Percentiles rank a stretch among this genome's conserved stretches.
phyloP scores from a whole-genome alignment of 1,140 invertebrate genomes.

The Lethocerus indicus region DNA sequence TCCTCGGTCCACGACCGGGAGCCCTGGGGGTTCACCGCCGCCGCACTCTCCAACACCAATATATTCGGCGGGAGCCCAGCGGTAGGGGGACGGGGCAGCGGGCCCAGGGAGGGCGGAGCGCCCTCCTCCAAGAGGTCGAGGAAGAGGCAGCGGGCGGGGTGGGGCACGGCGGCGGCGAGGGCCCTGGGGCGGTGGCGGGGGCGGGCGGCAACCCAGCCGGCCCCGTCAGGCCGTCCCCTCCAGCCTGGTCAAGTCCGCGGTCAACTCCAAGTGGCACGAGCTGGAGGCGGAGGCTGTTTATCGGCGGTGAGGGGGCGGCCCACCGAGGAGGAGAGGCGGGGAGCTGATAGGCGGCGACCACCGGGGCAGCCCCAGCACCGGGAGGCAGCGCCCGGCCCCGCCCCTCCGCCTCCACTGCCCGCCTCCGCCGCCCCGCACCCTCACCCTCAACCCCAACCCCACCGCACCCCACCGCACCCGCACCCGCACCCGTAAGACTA shows the following conservation, averaged over 20 bases:
- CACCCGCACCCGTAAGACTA: too few relatives aligned
- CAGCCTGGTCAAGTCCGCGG: slow-evolving; percentile 42
- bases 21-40: slow-evolving; percentile 62
- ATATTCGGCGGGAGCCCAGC: too few relatives aligned
- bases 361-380: too few relatives aligned
- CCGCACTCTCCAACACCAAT: background rate
- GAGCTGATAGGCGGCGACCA: slow-evolving; percentile 19
- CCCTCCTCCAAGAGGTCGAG: too few relatives aligned
- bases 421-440: slow-evolving; percentile 9
- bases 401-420: slow-evolving; percentile 6
- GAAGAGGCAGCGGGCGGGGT: too few relatives aligned
- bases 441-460: background rate
- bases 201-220: slow-evolving; percentile 21
- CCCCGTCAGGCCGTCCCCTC: slow-evolving; percentile 20
- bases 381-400: slow-evolving; percentile 19
- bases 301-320: slow-evolving; percentile 5
- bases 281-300: slow-evolving; percentile 18
- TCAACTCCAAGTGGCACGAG: slow-evolving; percentile 38
- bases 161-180: too few relatives aligned
- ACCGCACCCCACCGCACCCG: background rate
- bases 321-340: background rate
- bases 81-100: too few relatives aligned
- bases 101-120: too few relatives aligned
- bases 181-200: slow-evolving; percentile 21
- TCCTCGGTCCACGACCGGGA: slow-evolving; percentile 23